phyloP scores from a whole-genome alignment of 2,113 vertebrate species.

The Maccullochella peelii region DNA sequence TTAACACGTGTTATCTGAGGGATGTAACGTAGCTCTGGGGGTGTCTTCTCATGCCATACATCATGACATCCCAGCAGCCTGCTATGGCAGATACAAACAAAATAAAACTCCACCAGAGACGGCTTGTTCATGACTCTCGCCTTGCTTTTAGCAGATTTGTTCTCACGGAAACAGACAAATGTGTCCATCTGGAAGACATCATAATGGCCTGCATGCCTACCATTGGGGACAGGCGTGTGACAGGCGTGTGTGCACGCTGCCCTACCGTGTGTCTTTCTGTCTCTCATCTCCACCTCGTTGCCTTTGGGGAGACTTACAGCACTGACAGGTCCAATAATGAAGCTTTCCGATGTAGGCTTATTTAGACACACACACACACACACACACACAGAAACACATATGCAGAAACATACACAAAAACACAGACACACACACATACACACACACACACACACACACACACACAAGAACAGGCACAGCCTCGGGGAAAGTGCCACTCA shows the following conservation, averaged over 20 bases:
- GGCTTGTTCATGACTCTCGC: conserved; percentile 44
- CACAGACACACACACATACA: conserved; percentile 42
- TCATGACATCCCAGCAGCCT: conserved; percentile 40
- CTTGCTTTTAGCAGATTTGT: conserved; percentile 70
- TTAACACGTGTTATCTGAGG: conserved; percentile 54
- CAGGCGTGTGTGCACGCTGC: conserved; percentile 61
- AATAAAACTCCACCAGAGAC: conserved; percentile 59
- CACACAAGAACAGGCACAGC: conserved; percentile 70
- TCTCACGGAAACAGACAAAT: conserved; percentile 72
- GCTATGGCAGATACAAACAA: conserved; percentile 60
- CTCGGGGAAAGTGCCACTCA: conserved; percentile 80
- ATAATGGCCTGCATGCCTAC: conserved; percentile 71
- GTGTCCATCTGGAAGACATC: conserved; percentile 82
- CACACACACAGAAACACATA: conserved; percentile 43
- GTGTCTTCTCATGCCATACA: conserved; percentile 36
- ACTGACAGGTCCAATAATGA: conserved; percentile 82
- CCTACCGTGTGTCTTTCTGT: conserved; percentile 62
- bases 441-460: conserved; percentile 31
- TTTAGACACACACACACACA: conserved; percentile 46
- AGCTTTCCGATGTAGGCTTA: conserved; percentile 69
- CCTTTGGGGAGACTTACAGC: conserved; percentile 70
- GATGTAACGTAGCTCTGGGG: conserved; percentile 20
- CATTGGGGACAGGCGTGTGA: conserved; percentile 76
- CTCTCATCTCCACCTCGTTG: conserved; percentile 77
- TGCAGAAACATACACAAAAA: conserved; percentile 43